phyloP scores from a whole-genome alignment of 2,888 invertebrate genomes.

The Drosophila atroscutellata region DNA sequence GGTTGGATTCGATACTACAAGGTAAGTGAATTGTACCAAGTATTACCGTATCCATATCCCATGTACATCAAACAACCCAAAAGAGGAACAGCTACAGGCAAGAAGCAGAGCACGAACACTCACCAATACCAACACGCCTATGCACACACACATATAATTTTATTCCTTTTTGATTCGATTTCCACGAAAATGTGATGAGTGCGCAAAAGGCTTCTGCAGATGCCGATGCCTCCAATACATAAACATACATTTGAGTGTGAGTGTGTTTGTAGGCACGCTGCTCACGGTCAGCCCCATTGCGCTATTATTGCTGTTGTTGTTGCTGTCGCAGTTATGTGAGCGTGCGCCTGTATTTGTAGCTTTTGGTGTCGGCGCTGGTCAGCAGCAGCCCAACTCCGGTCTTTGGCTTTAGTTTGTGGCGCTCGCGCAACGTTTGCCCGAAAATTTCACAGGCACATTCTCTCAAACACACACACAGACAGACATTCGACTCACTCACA shows the following conservation, averaged over 20 bases:
- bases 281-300: constrained; percentile 66
- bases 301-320: constrained; percentile 47
- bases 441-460: constrained; percentile 54
- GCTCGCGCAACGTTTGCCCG: constrained; percentile 64
- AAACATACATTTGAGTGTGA: constrained; percentile 24
- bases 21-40: constrained; percentile 41
- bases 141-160: constrained; percentile 38
- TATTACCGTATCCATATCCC: constrained; percentile 8
- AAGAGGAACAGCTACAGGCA: constrained; percentile 32
- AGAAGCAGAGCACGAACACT: constrained; percentile 31
- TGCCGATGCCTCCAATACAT: constrained; percentile 61
- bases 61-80: constrained; percentile 32
- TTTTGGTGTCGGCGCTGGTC: constrained; percentile 62
- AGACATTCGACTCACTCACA: constrained; percentile 14
- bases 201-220: constrained; percentile 80
- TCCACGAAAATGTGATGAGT: constrained; percentile 83
- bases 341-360: constrained; percentile 57
- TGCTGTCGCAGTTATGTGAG: constrained; percentile 57
- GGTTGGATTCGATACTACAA: constrained; percentile 64
- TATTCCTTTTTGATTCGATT: constrained; percentile 79
- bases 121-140: constrained; percentile 15
- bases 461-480: constrained; percentile 37
- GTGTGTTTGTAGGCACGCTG: constrained; percentile 50
- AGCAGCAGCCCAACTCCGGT: constrained; percentile 56
- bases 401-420: constrained; percentile 58